Evolutionary conservation across 64 coral and sea anemone genomes (phyloP).

Genomic region (Pocillopora damicornis): DNA sequence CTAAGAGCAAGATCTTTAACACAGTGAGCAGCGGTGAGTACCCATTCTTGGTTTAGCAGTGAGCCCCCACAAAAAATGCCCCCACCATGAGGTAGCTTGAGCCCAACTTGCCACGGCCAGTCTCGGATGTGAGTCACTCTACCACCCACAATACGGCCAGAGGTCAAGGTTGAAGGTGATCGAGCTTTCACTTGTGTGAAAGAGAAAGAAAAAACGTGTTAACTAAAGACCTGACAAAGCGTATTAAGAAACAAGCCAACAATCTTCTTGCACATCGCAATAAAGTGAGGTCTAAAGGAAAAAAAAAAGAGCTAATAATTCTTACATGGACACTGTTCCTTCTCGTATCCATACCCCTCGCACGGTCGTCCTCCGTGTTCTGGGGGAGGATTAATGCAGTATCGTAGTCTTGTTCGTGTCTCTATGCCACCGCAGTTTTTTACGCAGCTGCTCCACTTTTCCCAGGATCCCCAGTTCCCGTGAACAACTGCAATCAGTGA

Average conservation of each 20-base stretch:
- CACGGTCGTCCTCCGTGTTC: conserved; percentile 53
- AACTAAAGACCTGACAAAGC: not conserved
- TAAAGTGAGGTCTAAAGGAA: too few relatives aligned
- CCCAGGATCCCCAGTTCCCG: conserved; percentile 64
- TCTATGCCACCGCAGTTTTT: conserved; percentile 39
- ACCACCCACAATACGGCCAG: conserved; percentile 59
- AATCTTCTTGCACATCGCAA: too few relatives aligned
- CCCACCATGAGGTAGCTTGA: not conserved
- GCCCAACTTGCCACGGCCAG: conserved; percentile 75
- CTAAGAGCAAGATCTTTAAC: conserved; percentile 3
- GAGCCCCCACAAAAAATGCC: conserved; percentile 65
- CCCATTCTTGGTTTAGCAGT: conserved; percentile 58
- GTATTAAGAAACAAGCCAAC: too few relatives aligned
- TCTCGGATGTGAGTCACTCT: conserved; percentile 41
- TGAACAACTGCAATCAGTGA: conserved; percentile 5
- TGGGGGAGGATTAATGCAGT: conserved; percentile 44
- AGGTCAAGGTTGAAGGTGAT: not conserved
- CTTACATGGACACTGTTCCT: conserved; percentile 42
- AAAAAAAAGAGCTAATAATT: not conserved
- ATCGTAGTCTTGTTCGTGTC: conserved; percentile 22
- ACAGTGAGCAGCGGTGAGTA: conserved; percentile 67
- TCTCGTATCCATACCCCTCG: conserved; percentile 22
- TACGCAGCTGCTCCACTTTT: conserved; percentile 43
- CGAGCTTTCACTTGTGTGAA: not conserved
- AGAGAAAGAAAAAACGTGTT: not conserved